These are phyloP conservation scores for Leucophenga montana DNA, from an alignment of 2,888 invertebrate species.

Conservation along the genomic window DNA sequence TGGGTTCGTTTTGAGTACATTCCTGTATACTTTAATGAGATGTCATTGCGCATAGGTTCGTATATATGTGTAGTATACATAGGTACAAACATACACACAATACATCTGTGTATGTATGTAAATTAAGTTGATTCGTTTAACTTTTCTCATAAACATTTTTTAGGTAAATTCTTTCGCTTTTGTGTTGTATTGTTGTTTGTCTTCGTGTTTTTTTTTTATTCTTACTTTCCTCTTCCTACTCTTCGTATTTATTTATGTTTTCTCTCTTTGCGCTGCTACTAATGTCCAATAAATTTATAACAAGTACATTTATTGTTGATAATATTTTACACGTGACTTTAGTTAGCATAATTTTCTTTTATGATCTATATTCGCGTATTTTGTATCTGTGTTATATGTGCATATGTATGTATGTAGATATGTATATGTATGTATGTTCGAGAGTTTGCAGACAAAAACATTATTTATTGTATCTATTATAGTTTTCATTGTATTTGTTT, in stretches of 20 bases:
- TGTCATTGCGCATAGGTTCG: too few relatives aligned
- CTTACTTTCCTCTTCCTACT: not conserved
- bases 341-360: constrained; percentile 44
- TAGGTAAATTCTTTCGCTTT: not conserved
- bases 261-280: not conserved
- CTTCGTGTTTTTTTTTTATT: constrained; percentile 19
- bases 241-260: constrained; percentile 12
- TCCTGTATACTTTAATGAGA: too few relatives aligned
- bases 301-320: not conserved
- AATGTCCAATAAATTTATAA: not conserved
- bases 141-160: too few relatives aligned
- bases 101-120: constrained; percentile 39
- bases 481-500: not conserved
- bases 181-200: constrained; percentile 20
- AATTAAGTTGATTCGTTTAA: too few relatives aligned
- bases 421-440: not conserved
- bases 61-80: too few relatives aligned
- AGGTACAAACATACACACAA: too few relatives aligned
- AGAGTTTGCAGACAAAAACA: not conserved
- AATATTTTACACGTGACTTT: constrained; percentile 61
- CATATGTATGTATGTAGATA: not conserved
- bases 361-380: too few relatives aligned
- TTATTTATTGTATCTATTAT: not conserved
- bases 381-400: not conserved
- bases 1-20: too few relatives aligned